Conservation (phyloP, 2,113 vertebrate species). For the Steatornis caripensis region DNA sequence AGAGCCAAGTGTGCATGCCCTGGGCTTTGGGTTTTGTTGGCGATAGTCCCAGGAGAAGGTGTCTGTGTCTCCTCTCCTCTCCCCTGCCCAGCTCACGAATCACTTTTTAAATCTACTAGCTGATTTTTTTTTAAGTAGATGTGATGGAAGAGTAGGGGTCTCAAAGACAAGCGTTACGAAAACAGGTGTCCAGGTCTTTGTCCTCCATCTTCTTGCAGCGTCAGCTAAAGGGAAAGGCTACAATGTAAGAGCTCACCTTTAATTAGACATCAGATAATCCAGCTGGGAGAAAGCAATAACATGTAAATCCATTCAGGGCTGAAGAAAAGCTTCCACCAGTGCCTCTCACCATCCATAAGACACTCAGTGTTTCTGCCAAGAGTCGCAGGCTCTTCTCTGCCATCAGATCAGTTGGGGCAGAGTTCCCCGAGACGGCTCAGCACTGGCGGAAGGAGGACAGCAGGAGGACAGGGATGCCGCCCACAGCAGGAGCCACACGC, state of each 20-base stretch:
- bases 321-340: background rate
- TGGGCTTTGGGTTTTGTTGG: background rate
- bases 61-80: background rate
- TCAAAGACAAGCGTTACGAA: background rate
- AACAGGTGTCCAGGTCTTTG: background rate
- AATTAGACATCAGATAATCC: background rate
- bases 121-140: background rate
- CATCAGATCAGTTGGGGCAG: background rate
- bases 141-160: background rate
- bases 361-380: background rate
- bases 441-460: background rate
- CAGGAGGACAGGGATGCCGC: accelerated
- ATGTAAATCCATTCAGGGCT: background rate
- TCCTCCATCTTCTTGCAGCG: background rate
- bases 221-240: background rate
- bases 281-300: background rate
- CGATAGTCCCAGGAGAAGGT: background rate
- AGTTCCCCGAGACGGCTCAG: background rate
- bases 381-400: background rate
- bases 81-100: background rate
- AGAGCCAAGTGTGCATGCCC: background rate
- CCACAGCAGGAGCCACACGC: background rate
- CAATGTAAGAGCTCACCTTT: background rate
- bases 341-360: background rate
- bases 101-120: background rate